phyloP scores from a whole-genome alignment of 1,140 invertebrate genomes.

The Zaprionus vittiger region DNA sequence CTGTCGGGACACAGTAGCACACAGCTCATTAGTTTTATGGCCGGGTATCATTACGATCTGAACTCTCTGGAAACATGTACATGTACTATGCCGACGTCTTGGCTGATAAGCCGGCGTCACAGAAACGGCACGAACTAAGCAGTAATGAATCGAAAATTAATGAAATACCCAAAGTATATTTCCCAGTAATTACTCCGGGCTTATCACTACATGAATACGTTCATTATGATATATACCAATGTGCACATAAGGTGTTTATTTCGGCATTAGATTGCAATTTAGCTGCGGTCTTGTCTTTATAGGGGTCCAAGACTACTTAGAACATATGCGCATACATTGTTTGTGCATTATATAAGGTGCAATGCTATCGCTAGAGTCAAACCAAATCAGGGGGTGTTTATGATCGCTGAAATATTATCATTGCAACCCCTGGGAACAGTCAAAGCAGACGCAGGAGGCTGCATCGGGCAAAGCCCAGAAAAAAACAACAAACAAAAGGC shows the following conservation, averaged over 20 bases:
- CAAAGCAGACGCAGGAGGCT: neutral
- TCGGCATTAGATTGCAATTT: slow-evolving; percentile 5
- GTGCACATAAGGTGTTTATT: slow-evolving; percentile 15
- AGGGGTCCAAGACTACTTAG: slow-evolving; percentile 12
- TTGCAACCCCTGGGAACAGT: neutral
- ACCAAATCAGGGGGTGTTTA: slow-evolving; percentile 31
- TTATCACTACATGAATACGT: slow-evolving; percentile 40
- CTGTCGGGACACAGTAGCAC: slow-evolving; percentile 63
- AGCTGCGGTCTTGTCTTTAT: neutral
- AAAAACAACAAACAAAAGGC: slow-evolving; percentile 12
- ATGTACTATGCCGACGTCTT: slow-evolving; percentile 24
- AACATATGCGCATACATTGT: slow-evolving; percentile 3
- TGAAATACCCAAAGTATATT: slow-evolving; percentile 64
- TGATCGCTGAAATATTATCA: slow-evolving; percentile 1
- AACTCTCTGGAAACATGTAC: slow-evolving; percentile 30
- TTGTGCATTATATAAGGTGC: slow-evolving; percentile 8
- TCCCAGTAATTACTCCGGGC: slow-evolving; percentile 1
- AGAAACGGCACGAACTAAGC: slow-evolving; percentile 48
- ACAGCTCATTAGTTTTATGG: slow-evolving; percentile 65
- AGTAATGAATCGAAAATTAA: slow-evolving; percentile 75
- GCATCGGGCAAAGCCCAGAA: slow-evolving; percentile 20
- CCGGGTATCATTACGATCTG: slow-evolving; percentile 54
- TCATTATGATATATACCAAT: neutral
- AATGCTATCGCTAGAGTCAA: slow-evolving; percentile 27
- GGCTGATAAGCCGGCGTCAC: slow-evolving; percentile 58